Conservation (phyloP, 1,140 invertebrate genomes). For the Bombyx mandarina region DNA sequence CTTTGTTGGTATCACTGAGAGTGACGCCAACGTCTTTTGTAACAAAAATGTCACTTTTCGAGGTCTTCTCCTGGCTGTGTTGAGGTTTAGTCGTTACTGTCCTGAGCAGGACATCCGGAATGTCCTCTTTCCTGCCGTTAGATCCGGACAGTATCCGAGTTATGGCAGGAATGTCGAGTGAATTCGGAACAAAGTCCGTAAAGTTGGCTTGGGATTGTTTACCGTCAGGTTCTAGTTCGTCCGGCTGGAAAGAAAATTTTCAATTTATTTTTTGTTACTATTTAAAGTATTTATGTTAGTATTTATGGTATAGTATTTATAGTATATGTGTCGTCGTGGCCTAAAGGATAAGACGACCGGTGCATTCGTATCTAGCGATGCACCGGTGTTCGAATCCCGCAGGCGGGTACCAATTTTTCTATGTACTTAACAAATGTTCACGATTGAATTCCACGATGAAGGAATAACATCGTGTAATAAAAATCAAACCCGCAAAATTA, state of each 20-base stretch:
- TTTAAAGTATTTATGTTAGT: no score
- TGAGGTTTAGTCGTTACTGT: slow-evolving; percentile 77
- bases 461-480: no score
- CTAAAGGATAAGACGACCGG: no score
- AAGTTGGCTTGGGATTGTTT: slow-evolving; percentile 67
- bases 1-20: slow-evolving; percentile 49
- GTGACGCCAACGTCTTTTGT: slow-evolving; percentile 60
- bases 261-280: not conserved
- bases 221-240: slow-evolving; percentile 59
- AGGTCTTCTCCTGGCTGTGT: slow-evolving; percentile 54
- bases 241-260: slow-evolving; percentile 49
- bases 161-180: slow-evolving; percentile 78
- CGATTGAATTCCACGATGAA: no score
- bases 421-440: no score
- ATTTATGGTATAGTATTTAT: no score
- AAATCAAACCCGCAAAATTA: no score
- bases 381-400: no score
- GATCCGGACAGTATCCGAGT: slow-evolving; percentile 85
- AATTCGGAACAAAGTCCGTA: slow-evolving; percentile 76
- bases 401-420: no score
- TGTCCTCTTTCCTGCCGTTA: slow-evolving; percentile 84
- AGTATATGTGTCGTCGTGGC: no score
- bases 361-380: no score
- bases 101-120: slow-evolving; percentile 79
- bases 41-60: slow-evolving; percentile 51